These are phyloP conservation scores for Lycaon pictus DNA, from an alignment of 2,113 vertebrate genomes.

Conservation along the genomic window DNA sequence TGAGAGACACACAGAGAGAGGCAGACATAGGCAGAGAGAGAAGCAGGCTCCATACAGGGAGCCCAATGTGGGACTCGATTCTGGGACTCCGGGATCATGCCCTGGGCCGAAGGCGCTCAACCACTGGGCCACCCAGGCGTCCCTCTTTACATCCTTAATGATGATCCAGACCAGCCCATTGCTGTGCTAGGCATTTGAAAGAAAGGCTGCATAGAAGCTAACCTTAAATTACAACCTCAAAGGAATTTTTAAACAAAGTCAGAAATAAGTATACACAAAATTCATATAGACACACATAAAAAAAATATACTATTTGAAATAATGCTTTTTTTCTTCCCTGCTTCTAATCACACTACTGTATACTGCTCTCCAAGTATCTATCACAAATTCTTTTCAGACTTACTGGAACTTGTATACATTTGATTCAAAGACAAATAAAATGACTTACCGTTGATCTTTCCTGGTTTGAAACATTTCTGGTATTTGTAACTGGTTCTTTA, in stretches of 20 bases:
- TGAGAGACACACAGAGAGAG: too few species aligned
- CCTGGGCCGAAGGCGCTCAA: too few species aligned
- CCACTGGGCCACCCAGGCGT: too few species aligned
- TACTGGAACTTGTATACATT: constrained; percentile 43
- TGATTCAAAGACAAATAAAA: constrained; percentile 66
- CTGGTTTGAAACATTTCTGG: constrained; percentile 72
- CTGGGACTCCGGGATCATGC: too few species aligned
- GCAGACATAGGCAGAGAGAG: too few species aligned
- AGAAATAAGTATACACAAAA: not conserved
- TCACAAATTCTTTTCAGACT: not conserved
- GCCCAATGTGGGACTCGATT: too few species aligned
- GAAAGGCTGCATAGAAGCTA: not conserved
- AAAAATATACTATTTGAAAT: constrained; percentile 9
- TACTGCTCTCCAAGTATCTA: not conserved
- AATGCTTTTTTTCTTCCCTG: not conserved
- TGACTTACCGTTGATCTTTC: constrained; percentile 72
- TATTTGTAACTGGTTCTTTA: constrained; percentile 74
- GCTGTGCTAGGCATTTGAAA: not conserved
- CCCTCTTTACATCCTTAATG: not conserved
- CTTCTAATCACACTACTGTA: not conserved
- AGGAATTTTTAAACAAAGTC: constrained; percentile 42
- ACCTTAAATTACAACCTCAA: constrained; percentile 2
- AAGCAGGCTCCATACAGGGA: too few species aligned
- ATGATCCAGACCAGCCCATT: accelerated
- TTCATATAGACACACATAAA: not conserved